A percentile compares a stretch with the other conserved stretches of the same genome.
Evolutionary conservation across 2,797 vertebrate species (phyloP).

Genomic region (Diplodus sargus): DNA sequence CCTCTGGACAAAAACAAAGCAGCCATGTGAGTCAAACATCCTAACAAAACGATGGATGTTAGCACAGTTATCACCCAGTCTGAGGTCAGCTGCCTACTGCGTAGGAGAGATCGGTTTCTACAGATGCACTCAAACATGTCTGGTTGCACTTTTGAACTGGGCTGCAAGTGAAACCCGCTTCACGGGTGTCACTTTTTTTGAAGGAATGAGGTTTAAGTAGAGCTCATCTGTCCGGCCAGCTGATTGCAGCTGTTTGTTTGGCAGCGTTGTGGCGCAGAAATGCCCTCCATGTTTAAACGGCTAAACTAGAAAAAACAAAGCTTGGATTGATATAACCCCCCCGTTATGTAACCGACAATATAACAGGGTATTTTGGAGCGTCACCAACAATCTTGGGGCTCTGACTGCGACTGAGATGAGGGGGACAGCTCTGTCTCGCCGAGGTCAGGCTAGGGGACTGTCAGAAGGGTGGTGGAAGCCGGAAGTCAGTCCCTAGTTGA

Average conservation of each 20-base stretch:
- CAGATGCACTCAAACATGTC: slow-evolving; percentile 9
- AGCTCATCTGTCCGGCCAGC: not conserved
- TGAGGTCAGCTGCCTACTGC: slow-evolving; percentile 26
- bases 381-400: slow-evolving; percentile 40
- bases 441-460: slow-evolving; percentile 54
- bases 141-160: not conserved
- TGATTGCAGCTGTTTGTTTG: not conserved
- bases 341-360: slow-evolving; percentile 11
- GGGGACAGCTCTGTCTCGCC: slow-evolving; percentile 67
- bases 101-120: slow-evolving; percentile 11
- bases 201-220: not conserved
- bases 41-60: slow-evolving; percentile 52
- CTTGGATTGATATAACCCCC: slow-evolving; percentile 11
- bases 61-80: slow-evolving; percentile 41
- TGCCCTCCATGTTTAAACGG: not conserved
- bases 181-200: not conserved
- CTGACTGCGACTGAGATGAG: slow-evolving; percentile 49
- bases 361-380: slow-evolving; percentile 27
- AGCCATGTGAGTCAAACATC: slow-evolving; percentile 69
- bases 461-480: slow-evolving; percentile 32
- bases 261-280: not conserved
- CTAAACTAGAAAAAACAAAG: not conserved
- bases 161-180: not conserved
- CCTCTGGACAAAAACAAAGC: slow-evolving; percentile 82
- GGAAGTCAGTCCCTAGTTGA: slow-evolving; percentile 53